phyloP scores from a whole-genome alignment of 1,140 invertebrate species.

The Whitmania pigra region DNA sequence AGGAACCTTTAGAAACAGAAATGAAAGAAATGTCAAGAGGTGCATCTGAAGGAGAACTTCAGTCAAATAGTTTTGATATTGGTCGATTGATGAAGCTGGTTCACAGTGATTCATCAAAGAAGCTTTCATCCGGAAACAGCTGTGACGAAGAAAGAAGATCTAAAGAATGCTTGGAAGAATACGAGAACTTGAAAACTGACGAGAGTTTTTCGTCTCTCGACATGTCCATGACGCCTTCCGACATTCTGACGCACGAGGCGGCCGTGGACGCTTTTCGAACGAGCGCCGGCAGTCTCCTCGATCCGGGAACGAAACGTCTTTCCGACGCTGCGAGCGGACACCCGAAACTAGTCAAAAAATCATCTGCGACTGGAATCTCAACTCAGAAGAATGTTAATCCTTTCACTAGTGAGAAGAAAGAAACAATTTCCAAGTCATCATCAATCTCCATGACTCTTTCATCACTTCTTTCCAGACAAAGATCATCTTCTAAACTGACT shows the following conservation, averaged over 20 bases:
- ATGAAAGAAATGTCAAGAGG: conserved; percentile 1
- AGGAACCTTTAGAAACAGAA: conserved; percentile 5
- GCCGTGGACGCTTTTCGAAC: background rate
- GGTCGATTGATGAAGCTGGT: conserved; percentile 2
- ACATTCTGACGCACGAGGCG: background rate
- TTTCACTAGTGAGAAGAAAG: background rate
- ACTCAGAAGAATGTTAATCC: conserved; percentile 4
- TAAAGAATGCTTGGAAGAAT: too few species aligned
- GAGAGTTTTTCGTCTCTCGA: background rate
- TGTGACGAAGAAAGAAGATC: background rate
- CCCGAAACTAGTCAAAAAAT: too few species aligned
- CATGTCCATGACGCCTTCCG: background rate
- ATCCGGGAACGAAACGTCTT: background rate
- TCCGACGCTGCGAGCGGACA: background rate
- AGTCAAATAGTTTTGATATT: conserved; percentile 7
- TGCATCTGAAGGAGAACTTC: background rate
- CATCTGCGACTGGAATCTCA: background rate
- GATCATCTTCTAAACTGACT: conserved; percentile 5
- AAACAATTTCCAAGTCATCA: conserved; percentile 1
- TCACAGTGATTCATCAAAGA: background rate
- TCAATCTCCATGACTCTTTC: conserved; percentile 11
- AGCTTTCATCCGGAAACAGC: background rate
- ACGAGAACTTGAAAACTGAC: background rate
- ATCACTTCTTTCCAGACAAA: conserved; percentile 5
- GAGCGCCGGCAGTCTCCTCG: background rate